A percentile compares a stretch with the other conserved stretches of the same genome.
Evolutionary conservation across 2,888 invertebrate genomes (phyloP).

Genomic region (Ophraella communa): DNA sequence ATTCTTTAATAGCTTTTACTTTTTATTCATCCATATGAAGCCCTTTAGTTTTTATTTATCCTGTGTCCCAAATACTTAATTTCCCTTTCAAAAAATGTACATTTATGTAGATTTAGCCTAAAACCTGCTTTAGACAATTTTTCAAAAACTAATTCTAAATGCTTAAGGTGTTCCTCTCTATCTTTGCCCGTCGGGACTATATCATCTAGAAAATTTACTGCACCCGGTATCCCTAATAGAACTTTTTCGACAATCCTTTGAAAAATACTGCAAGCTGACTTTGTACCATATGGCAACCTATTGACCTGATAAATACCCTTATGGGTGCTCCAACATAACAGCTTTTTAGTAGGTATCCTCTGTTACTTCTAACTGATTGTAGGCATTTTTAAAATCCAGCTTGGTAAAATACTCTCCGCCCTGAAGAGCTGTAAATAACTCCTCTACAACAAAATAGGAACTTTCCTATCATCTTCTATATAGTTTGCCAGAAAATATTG

Average conservation of each 20-base stretch:
- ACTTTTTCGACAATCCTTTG: too few species aligned
- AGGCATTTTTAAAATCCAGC: neutral
- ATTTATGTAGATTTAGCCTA: conserved; percentile 15
- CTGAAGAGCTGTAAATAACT: neutral
- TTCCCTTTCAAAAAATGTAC: conserved; percentile 15
- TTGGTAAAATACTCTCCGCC: neutral
- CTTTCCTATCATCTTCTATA: neutral
- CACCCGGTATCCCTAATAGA: too few species aligned
- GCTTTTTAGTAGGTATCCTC: too few species aligned
- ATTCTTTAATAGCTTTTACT: conserved; percentile 9
- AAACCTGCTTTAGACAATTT: too few species aligned
- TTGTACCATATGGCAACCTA: conserved; percentile 2
- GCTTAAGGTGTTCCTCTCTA: too few species aligned
- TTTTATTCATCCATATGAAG: conserved; percentile 13
- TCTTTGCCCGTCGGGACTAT: too few species aligned
- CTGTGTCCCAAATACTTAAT: conserved; percentile 24
- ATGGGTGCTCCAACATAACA: too few species aligned
- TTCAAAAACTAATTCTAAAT: too few species aligned
- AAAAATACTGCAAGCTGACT: conserved; percentile 23
- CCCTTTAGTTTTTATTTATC: conserved; percentile 21
- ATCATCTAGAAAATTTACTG: too few species aligned
- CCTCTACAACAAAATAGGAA: neutral
- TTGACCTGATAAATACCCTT: too few species aligned
- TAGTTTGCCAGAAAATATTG: neutral
- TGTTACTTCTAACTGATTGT: too few species aligned